Evolutionary conservation across 2,113 vertebrate genomes (phyloP).

Genomic region (Gobiocypris rarus): DNA sequence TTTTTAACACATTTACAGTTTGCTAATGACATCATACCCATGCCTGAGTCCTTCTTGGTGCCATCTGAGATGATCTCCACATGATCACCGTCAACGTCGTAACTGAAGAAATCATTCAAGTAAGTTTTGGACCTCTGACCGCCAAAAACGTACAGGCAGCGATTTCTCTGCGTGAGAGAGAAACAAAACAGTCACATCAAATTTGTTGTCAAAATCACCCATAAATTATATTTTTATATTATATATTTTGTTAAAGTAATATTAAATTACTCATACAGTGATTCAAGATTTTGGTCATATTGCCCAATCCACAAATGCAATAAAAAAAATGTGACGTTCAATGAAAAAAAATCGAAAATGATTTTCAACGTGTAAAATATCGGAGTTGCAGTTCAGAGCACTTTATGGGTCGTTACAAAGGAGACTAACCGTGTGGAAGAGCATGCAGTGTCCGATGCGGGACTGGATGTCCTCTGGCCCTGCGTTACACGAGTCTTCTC

Average conservation of each 20-base stretch:
- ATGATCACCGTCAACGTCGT: constrained; percentile 95
- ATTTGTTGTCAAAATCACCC: neutral
- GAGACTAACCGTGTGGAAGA: constrained; percentile 86
- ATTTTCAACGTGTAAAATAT: too few species aligned
- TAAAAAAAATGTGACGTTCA: too few species aligned
- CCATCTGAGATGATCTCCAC: constrained; percentile 99
- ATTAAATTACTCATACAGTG: too few species aligned
- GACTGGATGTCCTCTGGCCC: constrained; percentile 98
- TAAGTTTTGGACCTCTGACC: constrained; percentile 98
- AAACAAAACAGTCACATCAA: neutral
- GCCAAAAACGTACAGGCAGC: constrained; percentile 95
- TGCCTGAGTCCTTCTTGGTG: constrained; percentile 98
- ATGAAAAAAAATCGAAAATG: too few species aligned
- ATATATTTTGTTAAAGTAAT: too few species aligned
- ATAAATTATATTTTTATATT: too few species aligned
- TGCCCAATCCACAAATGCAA: too few species aligned
- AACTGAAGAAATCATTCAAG: constrained; percentile 99
- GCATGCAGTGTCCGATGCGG: constrained; percentile 98
- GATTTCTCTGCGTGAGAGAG: constrained; percentile 85
- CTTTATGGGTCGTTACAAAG: neutral
- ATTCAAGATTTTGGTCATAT: too few species aligned
- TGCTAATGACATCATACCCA: constrained; percentile 80
- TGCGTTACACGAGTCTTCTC: constrained; percentile 97
- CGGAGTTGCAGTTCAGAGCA: neutral
- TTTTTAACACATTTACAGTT: neutral